Percentiles rank a stretch among this genome's conserved stretches.
phyloP scores from a whole-genome alignment of 1,140 invertebrate genomes.

The Lordiphosa stackelbergi region DNA sequence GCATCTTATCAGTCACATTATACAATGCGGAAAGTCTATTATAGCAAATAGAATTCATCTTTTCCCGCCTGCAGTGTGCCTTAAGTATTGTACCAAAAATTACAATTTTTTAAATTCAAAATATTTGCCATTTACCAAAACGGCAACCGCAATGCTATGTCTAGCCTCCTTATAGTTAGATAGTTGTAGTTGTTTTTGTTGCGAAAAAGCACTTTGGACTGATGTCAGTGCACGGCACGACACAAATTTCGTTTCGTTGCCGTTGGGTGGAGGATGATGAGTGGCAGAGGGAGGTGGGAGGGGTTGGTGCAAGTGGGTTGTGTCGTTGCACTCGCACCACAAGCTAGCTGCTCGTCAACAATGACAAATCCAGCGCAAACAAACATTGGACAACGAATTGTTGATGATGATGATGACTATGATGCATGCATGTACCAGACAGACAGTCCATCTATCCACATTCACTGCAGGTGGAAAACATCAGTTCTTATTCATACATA shows the following conservation, averaged over 20 bases:
- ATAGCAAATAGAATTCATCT: not conserved
- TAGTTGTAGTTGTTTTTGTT: slow-evolving; percentile 14
- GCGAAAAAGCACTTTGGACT: slow-evolving; percentile 14
- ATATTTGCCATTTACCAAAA: slow-evolving; percentile 37
- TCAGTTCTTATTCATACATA: slow-evolving; percentile 2
- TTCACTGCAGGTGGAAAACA: slow-evolving; percentile 8
- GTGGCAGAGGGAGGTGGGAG: not conserved
- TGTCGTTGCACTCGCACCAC: slow-evolving; percentile 56
- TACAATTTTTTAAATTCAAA: slow-evolving; percentile 40
- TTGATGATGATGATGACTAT: slow-evolving; percentile 29
- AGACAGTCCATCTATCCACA: not conserved
- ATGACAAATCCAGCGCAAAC: slow-evolving; percentile 31
- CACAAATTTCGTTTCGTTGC: slow-evolving; percentile 47
- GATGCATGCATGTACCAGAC: slow-evolving; percentile 5
- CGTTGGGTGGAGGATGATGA: slow-evolving; percentile 12
- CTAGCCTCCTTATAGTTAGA: slow-evolving; percentile 14
- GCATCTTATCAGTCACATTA: no score
- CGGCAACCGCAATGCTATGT: slow-evolving; percentile 31
- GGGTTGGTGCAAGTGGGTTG: slow-evolving; percentile 14
- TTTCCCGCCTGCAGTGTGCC: slow-evolving; percentile 10
- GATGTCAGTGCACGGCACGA: slow-evolving; percentile 33
- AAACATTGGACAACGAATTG: slow-evolving; percentile 21
- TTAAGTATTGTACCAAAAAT: slow-evolving; percentile 41
- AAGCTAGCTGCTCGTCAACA: slow-evolving; percentile 13
- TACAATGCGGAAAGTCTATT: not conserved